Percentiles rank a stretch among this genome's conserved stretches.
These are phyloP conservation scores for Drosophila guanche DNA, from an alignment of 1,140 invertebrate species.

Conservation along the genomic window DNA sequence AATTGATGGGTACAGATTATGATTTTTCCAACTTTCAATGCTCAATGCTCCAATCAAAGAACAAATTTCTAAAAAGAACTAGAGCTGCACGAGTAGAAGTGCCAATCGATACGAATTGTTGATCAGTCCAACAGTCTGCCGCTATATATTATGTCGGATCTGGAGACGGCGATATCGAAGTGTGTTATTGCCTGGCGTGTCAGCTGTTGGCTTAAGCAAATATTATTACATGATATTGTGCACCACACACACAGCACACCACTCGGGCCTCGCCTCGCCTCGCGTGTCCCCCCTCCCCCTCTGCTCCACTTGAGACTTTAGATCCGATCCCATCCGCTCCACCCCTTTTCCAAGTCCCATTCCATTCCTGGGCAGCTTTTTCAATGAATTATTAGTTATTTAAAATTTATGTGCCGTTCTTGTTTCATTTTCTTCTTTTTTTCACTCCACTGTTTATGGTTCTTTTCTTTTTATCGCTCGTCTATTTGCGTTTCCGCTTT, in stretches of 20 bases:
- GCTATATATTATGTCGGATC: constrained; percentile 13
- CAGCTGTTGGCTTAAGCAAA: constrained; percentile 76
- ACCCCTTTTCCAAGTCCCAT: constrained; percentile 5
- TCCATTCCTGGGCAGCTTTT: constrained; percentile 42
- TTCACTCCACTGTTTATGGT: not conserved
- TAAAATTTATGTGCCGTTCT: constrained; percentile 74
- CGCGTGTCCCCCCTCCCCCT: too few relatives aligned
- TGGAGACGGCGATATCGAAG: constrained; percentile 30
- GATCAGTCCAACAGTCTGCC: not conserved
- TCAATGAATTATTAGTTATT: constrained; percentile 82
- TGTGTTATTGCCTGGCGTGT: constrained; percentile 54
- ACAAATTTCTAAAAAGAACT: too few relatives aligned
- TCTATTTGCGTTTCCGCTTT: constrained; percentile 80
- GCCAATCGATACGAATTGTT: too few relatives aligned
- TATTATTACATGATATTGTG: constrained; percentile 76
- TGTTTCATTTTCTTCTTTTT: constrained; percentile 23
- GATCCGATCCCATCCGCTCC: constrained; percentile 20
- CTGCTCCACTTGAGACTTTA: too few relatives aligned
- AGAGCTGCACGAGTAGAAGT: too few relatives aligned
- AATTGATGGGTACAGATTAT: too few relatives aligned
- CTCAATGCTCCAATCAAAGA: too few relatives aligned
- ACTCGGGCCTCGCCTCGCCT: not conserved
- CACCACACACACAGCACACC: constrained; percentile 13
- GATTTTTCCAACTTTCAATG: too few relatives aligned
- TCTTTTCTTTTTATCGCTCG: constrained; percentile 65